Evolutionary conservation across 2,797 vertebrate species (phyloP).

Genomic region (Falco berigora): DNA sequence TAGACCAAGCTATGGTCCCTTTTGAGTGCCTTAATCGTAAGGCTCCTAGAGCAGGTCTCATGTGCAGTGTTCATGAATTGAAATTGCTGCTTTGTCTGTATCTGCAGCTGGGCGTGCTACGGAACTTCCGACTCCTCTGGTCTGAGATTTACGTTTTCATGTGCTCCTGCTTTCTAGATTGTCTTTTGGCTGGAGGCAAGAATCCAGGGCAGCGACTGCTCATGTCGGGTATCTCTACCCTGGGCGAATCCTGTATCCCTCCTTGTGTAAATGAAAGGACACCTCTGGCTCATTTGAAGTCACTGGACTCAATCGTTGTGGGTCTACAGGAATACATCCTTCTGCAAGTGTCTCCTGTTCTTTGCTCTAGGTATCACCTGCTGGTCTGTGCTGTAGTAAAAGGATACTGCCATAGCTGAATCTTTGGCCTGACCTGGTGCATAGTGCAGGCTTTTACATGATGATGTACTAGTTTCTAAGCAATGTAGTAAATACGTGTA

Average conservation of each 20-base stretch:
- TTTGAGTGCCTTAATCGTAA: background rate
- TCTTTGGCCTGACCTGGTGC: background rate
- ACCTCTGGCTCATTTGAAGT: background rate
- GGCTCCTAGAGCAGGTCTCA: background rate
- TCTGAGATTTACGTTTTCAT: background rate
- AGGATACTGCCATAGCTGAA: background rate
- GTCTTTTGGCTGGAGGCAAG: background rate
- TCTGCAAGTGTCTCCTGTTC: background rate
- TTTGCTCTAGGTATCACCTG: background rate
- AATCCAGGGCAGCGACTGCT: too few species aligned
- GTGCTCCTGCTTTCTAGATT: background rate
- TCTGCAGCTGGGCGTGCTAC: background rate
- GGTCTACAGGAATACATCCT: background rate
- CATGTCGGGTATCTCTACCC: too few species aligned
- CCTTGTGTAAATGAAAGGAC: background rate
- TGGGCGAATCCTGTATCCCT: background rate
- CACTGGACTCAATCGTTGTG: too few species aligned
- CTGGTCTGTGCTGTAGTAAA: background rate
- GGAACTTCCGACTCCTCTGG: background rate
- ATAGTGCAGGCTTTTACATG: background rate
- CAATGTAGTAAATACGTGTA: background rate
- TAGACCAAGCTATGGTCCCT: background rate
- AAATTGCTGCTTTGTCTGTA: background rate
- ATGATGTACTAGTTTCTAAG: background rate
- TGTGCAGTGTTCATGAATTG: rapidly evolving